These are phyloP conservation scores for Trissonchulus latispiculum DNA, from an alignment of 2,888 invertebrate species.

Conservation along the genomic window DNA sequence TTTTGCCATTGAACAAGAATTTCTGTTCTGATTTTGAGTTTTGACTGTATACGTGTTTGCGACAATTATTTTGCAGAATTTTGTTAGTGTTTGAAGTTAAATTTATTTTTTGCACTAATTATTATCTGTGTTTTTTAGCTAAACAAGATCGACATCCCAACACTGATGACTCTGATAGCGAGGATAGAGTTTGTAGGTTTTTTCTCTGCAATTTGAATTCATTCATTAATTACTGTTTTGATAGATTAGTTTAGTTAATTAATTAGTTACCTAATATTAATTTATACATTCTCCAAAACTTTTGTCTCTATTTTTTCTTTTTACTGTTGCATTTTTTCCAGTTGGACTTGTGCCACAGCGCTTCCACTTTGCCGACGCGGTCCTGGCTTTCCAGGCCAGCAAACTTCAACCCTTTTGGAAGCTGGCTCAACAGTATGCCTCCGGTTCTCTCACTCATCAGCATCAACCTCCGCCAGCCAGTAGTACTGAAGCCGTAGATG, in stretches of 20 bases:
- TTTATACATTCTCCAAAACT: no score
- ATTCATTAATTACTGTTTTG: no score
- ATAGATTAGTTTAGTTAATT: no score
- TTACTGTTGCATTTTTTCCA: slow-evolving; percentile 15
- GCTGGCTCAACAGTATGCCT: slow-evolving; percentile 84
- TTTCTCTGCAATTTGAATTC: no score
- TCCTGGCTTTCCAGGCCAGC: slow-evolving; percentile 63
- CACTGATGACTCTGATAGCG: slow-evolving; percentile 47
- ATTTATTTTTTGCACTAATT: no score
- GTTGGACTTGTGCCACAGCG: slow-evolving; percentile 53
- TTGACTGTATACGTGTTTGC: no score
- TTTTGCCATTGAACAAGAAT: no score
- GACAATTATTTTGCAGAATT: no score
- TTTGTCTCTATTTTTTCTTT: neutral
- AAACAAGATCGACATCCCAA: neutral
- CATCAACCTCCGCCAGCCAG: neutral
- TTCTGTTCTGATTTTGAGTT: no score
- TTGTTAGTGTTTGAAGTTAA: no score
- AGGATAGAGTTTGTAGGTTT: slow-evolving; percentile 38
- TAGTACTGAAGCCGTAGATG: neutral
- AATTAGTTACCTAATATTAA: neutral
- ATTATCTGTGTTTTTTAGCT: slow-evolving; percentile 15
- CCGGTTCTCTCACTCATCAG: slow-evolving; percentile 59
- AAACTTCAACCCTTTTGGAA: slow-evolving; percentile 87
- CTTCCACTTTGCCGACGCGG: slow-evolving; percentile 66